Evolutionary conservation across 2,888 invertebrate species (phyloP), one percentile per base, ranked within the genome.

Genomic region (Macrosiphum euphorbiae): DNA sequence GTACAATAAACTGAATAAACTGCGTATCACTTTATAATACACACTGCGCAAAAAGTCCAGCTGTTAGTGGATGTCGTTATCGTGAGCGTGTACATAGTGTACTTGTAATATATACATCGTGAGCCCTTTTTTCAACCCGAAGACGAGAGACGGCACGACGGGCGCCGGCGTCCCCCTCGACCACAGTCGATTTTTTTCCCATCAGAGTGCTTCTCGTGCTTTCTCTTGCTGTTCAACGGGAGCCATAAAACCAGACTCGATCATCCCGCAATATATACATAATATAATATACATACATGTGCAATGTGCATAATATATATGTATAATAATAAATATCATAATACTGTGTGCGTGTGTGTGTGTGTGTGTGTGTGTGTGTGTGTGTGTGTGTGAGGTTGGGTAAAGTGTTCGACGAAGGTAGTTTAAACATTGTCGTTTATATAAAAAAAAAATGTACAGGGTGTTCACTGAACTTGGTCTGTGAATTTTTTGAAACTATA

Each of bases 181-280:
- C 35, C 50, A 2, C n/a, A 78, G 90, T 90, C 90, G 35, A 90
- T 78, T 67, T 91, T 91, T 91, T 84, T 52, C 28, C 67, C 20
- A 52, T 20, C 84, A 24, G 90, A 41, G n/a, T 85, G 47, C 85
- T 91, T 41, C 41, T 2, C 84, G 10, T 26, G 35, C 1, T 35
- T 91, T 0, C 7, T 35, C 84, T 5, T 52, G n/a, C 78, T 26
- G 78, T 78, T 50, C 10, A 52, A 85, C 20, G 41, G 55, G 44
- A 55, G 20, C 44, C 55, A 55, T 85, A 91, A 91, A 52, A 84
- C 84, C 44, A 55, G 44, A 55, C 41, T 24, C 55, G 91, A 85
- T 55, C 10, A 52, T 91, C 84, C 20, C 50, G 44, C 41, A 20
- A 85, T 91, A 85, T 44, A 91, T 55, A 52, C 0, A 28, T 28